Conservation (phyloP, 1,140 invertebrate genomes). For the Marisa cornuarietis region DNA sequence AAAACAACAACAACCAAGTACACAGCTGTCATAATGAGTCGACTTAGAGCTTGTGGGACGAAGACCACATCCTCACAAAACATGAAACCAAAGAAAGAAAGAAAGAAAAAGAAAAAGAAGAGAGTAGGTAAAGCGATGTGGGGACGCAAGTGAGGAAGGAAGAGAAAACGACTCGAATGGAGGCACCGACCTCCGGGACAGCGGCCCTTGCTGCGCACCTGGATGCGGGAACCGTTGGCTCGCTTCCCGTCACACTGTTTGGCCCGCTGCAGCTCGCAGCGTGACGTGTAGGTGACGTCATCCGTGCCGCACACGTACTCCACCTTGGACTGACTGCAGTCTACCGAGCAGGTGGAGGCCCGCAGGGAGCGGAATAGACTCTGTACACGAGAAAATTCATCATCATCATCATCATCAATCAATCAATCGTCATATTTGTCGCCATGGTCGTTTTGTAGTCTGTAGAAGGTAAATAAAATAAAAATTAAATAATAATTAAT, state of each 20-base stretch:
- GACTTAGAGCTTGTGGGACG: no score
- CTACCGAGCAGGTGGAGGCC: slow-evolving; percentile 40
- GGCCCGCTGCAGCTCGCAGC: slow-evolving; percentile 79
- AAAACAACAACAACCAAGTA: no score
- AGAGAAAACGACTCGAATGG: background rate
- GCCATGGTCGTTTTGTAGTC: background rate
- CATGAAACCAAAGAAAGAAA: slow-evolving; percentile 9
- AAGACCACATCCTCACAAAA: no score
- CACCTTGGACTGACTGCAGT: slow-evolving; percentile 35
- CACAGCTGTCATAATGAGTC: no score
- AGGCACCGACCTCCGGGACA: slow-evolving; percentile 40
- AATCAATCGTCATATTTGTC: background rate
- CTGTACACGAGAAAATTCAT: slow-evolving; percentile 28
- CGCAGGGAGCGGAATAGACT: slow-evolving; percentile 45
- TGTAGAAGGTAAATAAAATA: background rate
- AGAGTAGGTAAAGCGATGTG: background rate
- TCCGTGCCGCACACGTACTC: slow-evolving; percentile 82
- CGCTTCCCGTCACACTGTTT: slow-evolving; percentile 65
- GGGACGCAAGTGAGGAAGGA: background rate
- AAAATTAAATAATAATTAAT: background rate
- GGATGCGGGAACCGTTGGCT: slow-evolving; percentile 26
- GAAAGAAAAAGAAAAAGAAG: slow-evolving; percentile 19
- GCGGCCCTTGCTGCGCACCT: slow-evolving; percentile 44
- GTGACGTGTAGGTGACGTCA: slow-evolving; percentile 79
- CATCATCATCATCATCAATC: background rate